Evolutionary conservation across 2,113 vertebrate genomes (phyloP), one percentile per base, ranked within the genome.

Genomic region (Cepphus grylle): DNA sequence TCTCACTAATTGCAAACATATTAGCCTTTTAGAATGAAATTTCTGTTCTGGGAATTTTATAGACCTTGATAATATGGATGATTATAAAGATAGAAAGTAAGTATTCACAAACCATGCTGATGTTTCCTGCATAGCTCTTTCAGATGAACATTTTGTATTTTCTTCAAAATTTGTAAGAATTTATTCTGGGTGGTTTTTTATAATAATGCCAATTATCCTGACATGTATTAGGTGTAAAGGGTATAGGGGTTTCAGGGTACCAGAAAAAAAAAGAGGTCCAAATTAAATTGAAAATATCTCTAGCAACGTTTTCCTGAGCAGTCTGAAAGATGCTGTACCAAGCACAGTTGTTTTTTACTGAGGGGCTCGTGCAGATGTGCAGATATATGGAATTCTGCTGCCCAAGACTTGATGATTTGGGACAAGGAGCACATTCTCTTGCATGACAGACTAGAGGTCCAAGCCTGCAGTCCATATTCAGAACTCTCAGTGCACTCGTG

Each of bases 11-110:
- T 93, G 34, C 40, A 90, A 36, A 77, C 7, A 29, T 43, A 58
- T 88, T 73, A 92, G 11, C 8, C n/a, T 70, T 96, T 92, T 85
- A 69, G 50, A 23, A 56, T 90, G 30, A 95, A 93, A 88, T 26
- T 96, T 83, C 52, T 92, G 19, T 53, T 84, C 67, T 81, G 25
- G 12, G 52, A 89, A 90, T 94, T 62, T 94, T 81, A 81, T 34
- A 55, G 11, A 89, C 2, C 40, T 84, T 67, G 15, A n/a, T 55
- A 8, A 40, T 43, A 52, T 32, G 9, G 19, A 52, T 52, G 42
- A 62, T 73, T 84, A 38, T 69, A 79, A 84, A 38, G 21, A 53
- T 4, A 86, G 42, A 84, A 92, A 65, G 9, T 22, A 74, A 73
- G 11, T 26, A 84, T 93, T 94, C 65, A 86, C 20, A 93, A 94